A percentile compares a stretch with the other conserved stretches of the same genome.
Evolutionary conservation across 2,888 invertebrate species (phyloP).

Genomic region (Caprella mutica): DNA sequence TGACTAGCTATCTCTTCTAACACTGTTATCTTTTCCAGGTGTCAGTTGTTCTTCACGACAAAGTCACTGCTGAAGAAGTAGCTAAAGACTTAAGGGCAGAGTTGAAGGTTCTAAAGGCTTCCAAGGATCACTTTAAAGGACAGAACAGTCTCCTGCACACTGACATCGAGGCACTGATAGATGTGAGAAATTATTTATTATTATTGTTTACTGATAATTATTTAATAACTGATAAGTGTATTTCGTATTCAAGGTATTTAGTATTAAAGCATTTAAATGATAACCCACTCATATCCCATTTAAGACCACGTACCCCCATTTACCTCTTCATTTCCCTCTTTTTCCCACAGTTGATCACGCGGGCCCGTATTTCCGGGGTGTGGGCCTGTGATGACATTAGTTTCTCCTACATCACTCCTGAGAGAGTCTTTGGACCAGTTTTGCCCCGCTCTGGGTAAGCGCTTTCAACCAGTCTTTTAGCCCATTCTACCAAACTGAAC

Average conservation of each 20-base stretch:
- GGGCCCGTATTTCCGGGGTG: conserved; percentile 21
- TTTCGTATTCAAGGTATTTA: too few relatives aligned
- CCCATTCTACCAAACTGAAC: too few relatives aligned
- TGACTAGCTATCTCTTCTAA: too few relatives aligned
- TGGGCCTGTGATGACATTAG: conserved; percentile 28
- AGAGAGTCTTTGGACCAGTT: conserved; percentile 22
- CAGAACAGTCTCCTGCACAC: background rate
- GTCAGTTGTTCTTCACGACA: background rate
- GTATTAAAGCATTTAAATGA: too few relatives aligned
- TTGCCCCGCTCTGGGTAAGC: conserved; percentile 20
- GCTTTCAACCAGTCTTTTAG: background rate
- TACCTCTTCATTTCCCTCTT: too few relatives aligned
- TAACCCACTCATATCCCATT: too few relatives aligned
- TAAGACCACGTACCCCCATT: too few relatives aligned
- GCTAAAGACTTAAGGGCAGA: background rate
- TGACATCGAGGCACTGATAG: background rate
- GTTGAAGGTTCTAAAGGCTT: background rate
- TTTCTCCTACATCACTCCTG: conserved; percentile 19
- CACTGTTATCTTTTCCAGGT: background rate
- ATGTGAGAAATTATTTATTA: background rate
- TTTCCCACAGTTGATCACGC: conserved; percentile 18
- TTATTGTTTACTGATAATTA: background rate
- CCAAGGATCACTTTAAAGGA: background rate
- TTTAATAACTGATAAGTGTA: too few relatives aligned
- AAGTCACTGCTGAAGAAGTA: background rate